phyloP scores from a whole-genome alignment of 2,797 vertebrate genomes.

The Geotria australis region DNA sequence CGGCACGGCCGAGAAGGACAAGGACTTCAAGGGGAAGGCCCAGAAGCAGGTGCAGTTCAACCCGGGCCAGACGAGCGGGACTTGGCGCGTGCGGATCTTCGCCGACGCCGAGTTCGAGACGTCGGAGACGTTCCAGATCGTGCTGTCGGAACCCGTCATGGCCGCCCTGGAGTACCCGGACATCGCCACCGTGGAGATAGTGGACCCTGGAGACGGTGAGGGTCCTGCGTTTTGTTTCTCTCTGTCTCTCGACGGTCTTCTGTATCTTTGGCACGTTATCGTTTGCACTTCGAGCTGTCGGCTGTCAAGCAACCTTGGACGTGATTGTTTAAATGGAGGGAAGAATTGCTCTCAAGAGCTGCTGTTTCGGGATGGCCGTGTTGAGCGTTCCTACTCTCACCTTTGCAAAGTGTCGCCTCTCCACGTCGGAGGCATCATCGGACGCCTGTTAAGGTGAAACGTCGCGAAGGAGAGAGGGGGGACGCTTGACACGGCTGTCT shows the following conservation, averaged over 20 bases:
- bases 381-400: too few relatives aligned
- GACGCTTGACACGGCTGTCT: too few relatives aligned
- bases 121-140: slow-evolving; percentile 48
- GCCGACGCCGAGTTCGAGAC: slow-evolving; percentile 37
- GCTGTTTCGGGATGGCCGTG: too few relatives aligned
- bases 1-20: slow-evolving; percentile 37
- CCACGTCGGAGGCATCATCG: too few relatives aligned
- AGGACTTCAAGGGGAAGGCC: slow-evolving; percentile 51
- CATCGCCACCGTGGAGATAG: slow-evolving; percentile 37
- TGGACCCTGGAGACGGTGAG: slow-evolving; percentile 65
- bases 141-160: slow-evolving; percentile 65
- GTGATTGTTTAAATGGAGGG: background rate
- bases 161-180: slow-evolving; percentile 37
- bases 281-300: too few relatives aligned
- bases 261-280: background rate
- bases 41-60: slow-evolving; percentile 84
- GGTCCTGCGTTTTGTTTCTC: background rate
- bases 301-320: too few relatives aligned
- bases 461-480: too few relatives aligned
- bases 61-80: slow-evolving; percentile 47
- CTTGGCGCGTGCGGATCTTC: slow-evolving; percentile 38
- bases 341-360: too few relatives aligned
- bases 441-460: too few relatives aligned
- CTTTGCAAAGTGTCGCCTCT: too few relatives aligned
- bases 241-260: background rate